Evolutionary conservation across 2,113 vertebrate species (phyloP), one percentile per base, ranked within the genome.

Genomic region (Ginglymostoma cirratum): DNA sequence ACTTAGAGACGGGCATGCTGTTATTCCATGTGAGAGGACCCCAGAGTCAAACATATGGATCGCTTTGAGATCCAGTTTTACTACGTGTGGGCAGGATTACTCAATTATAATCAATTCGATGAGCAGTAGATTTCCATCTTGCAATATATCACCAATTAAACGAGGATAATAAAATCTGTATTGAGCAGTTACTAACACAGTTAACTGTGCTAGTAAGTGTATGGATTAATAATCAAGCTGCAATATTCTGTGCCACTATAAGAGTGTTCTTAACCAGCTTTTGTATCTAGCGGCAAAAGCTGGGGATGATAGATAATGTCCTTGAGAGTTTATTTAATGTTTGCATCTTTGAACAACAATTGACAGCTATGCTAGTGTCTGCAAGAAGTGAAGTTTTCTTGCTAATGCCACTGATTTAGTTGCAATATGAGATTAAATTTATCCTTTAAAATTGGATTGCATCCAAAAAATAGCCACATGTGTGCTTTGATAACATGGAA

Each of bases 381-480:
- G 93, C 67, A 48, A 72, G n/a, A 38, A 45, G 67, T 19, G 61
- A 30, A 27, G 23, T 48, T 70, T 45, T 45, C 65, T 42, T 45
- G 21, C 42, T 95, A 95, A 95, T 95, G 42, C 67, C 42, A 72
- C 93, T 70, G 67, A 45, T 95, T 67, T 93, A 10, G 89, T 70
- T 95, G 45, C 23, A 95, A 65, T 69, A 72, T 27, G 1, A 48
- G 67, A 45, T 95, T 95, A 72, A 72, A 95, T 48, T 5, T 72
- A 70, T 95, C 66, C 67, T 95, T 69, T 95, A 70, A 69, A 34
- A 72, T 34, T 10, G 24, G 38, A 95, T 70, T 95, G 67, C 67
- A 95, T 95, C 42, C 67, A 0, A 95, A 95, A 72, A 42, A 42
- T 95, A 48, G 45, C 93, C 93, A 95, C 93, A 19, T 95, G 93